Percentiles rank a stretch among this genome's conserved stretches.
Conservation (phyloP, 2,797 vertebrate species). For the Oreochromis mossambicus region DNA sequence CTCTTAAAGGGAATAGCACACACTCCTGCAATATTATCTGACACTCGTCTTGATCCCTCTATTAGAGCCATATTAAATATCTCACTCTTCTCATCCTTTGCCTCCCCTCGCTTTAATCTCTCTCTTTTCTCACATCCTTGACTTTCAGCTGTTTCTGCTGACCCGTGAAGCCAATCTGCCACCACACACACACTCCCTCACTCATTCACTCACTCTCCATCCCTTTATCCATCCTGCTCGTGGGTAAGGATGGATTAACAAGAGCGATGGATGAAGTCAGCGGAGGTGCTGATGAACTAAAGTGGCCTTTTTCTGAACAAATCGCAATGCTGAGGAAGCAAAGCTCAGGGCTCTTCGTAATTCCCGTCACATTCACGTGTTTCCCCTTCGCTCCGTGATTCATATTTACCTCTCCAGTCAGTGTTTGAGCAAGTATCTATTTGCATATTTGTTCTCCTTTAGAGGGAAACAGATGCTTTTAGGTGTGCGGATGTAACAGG, state of each 20-base stretch:
- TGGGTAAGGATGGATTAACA: conserved; percentile 35
- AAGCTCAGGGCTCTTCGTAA: background rate
- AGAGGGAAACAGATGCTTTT: conserved; percentile 18
- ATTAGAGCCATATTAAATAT: conserved; percentile 30
- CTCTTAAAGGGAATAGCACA: background rate
- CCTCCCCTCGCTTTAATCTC: conserved; percentile 38
- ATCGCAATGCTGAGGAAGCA: background rate
- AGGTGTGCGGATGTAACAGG: conserved; percentile 27
- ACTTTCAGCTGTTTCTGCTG: conserved; percentile 29
- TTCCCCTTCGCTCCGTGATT: conserved; percentile 15
- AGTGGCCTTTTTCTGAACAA: conserved; percentile 52
- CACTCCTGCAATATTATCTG: conserved; percentile 15
- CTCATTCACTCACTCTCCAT: background rate
- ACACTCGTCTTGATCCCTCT: conserved; percentile 30
- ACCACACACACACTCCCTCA: background rate
- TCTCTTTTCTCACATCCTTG: conserved; percentile 13
- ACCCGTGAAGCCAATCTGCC: conserved; percentile 7
- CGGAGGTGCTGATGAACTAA: conserved; percentile 47
- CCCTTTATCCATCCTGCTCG: conserved; percentile 3
- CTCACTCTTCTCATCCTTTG: conserved; percentile 24
- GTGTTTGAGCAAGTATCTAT: conserved; percentile 16
- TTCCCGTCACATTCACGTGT: conserved; percentile 7
- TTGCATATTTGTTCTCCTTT: conserved; percentile 21
- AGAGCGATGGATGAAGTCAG: conserved; percentile 46
- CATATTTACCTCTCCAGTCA: conserved; percentile 21